Base-by-base conservation (phyloP, 2,797 vertebrate species). In the Sebastes steindachneri region DNA sequence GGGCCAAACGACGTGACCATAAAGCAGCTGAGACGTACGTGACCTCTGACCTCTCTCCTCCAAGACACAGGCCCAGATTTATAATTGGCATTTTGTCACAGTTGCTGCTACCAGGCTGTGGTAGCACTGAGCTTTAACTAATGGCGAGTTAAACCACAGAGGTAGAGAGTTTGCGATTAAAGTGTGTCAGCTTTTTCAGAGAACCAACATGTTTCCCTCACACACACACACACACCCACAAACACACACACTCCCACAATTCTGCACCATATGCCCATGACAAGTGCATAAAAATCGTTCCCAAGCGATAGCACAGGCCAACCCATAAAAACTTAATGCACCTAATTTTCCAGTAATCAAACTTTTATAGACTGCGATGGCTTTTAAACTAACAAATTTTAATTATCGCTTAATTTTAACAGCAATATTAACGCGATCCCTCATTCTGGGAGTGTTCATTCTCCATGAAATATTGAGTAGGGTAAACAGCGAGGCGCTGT, bases 331-430 rank as follows among this genome's bases (percentile, higher is more conserved):
- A 96, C 95, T 94, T 94, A 95, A 95, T 95, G 86, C 95, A 96
- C 96, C 96, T 97, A 97, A 97, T 98, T 97, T 97, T 95, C 96
- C 97, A 97, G 97, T 97, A 98, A 98, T 98, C 97, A 98, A 98
- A 98, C 96, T 98, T 98, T 98, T 98, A 99, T 98, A 96, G 97
- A 97, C 97, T 96, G 95, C 96, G 93, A 97, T 97, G 96, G 96
- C 96, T 97, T 97, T 97, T 97, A 95, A 97, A 97, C 97, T 97
- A 98, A 98, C 97, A 98, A 97, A 98, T 97, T 97, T 97, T 97
- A 97, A 97, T 98, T 97, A 98, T 96, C 94, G 96, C 96, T 97
- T 97, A 96, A 98, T 97, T 97, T 96, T 97, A 97, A 97, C 96
- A 95, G 96, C 96, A 96, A 96, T 97, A 97, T 97, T 97, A 96